Evolutionary conservation across 2,888 invertebrate genomes (phyloP).

Genomic region (Limenitis camilla): DNA sequence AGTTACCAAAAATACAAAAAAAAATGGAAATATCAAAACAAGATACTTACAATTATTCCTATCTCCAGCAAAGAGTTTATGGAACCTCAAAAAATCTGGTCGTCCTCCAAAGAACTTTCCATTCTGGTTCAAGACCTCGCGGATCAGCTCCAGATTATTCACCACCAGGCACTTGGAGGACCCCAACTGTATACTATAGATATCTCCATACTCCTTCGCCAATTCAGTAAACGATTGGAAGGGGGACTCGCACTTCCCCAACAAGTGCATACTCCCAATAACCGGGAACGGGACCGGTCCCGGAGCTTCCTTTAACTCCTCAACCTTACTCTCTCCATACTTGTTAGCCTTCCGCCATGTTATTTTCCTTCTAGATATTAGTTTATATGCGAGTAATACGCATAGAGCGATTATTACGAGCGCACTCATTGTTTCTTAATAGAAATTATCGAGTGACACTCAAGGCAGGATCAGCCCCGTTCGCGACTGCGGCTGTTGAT

Average conservation of each 20-base stretch:
- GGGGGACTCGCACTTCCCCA: slow-evolving; percentile 78
- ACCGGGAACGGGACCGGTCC: slow-evolving; percentile 80
- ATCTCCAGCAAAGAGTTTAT: slow-evolving; percentile 88
- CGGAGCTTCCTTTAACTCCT: slow-evolving; percentile 67
- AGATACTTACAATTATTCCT: slow-evolving; percentile 88
- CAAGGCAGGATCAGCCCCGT: slow-evolving; percentile 47
- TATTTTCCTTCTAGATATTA: slow-evolving; percentile 40
- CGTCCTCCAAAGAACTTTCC: slow-evolving; percentile 88
- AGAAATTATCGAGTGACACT: slow-evolving; percentile 47
- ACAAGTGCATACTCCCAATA: slow-evolving; percentile 80
- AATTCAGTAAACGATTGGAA: slow-evolving; percentile 83
- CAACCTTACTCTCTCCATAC: slow-evolving; percentile 35
- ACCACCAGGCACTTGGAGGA: slow-evolving; percentile 81
- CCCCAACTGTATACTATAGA: slow-evolving; percentile 81
- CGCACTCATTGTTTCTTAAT: slow-evolving; percentile 60
- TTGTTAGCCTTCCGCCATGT: slow-evolving; percentile 36
- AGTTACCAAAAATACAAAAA: too few relatives aligned
- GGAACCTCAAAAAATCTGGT: slow-evolving; percentile 86
- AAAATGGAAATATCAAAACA: too few relatives aligned
- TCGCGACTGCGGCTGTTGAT: slow-evolving; percentile 31
- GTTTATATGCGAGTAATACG: slow-evolving; percentile 46
- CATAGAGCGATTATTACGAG: slow-evolving; percentile 46
- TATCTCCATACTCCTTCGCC: slow-evolving; percentile 80
- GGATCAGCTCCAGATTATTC: slow-evolving; percentile 80
- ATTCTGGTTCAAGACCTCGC: slow-evolving; percentile 85